These are phyloP conservation scores for Anastrepha ludens DNA, from an alignment of 1,140 invertebrate genomes.

Conservation along the genomic window DNA sequence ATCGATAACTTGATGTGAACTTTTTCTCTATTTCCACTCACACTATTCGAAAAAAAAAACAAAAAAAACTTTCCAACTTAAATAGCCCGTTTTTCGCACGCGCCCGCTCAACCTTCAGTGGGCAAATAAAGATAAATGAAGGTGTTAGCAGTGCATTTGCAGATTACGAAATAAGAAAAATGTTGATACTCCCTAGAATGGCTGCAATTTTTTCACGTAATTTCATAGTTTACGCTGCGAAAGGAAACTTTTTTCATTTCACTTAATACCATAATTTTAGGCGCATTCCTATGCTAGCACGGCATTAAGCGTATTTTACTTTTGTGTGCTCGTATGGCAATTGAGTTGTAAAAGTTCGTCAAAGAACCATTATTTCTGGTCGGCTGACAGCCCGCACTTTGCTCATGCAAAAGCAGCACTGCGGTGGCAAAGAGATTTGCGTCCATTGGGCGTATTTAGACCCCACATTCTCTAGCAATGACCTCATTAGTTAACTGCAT, in stretches of 20 bases:
- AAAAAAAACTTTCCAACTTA: not conserved
- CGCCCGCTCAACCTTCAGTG: not conserved
- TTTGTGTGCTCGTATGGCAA: not conserved
- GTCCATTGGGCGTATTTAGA: slow-evolving; percentile 35
- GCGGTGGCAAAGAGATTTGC: not conserved
- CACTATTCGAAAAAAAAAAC: not conserved
- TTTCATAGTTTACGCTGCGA: not conserved
- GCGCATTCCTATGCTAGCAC: not conserved
- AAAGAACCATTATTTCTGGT: not conserved
- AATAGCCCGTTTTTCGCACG: not conserved
- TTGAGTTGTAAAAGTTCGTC: slow-evolving; percentile 41
- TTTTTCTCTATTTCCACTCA: not conserved
- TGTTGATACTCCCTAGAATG: not conserved
- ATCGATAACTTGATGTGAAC: not conserved
- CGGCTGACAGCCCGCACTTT: not conserved
- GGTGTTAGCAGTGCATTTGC: slow-evolving; percentile 41
- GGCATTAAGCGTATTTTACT: not conserved
- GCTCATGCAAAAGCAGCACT: not conserved
- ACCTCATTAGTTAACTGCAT: not conserved
- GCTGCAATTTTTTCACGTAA: slow-evolving; percentile 23
- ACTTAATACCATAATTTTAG: slow-evolving; percentile 37
- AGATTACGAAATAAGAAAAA: slow-evolving; percentile 38
- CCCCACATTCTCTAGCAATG: not conserved
- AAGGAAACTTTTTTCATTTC: slow-evolving; percentile 40
- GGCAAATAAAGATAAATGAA: slow-evolving; percentile 45